These are phyloP conservation scores for Rhinella marina DNA, from an alignment of 2,797 vertebrate genomes.

Conservation along the genomic window DNA sequence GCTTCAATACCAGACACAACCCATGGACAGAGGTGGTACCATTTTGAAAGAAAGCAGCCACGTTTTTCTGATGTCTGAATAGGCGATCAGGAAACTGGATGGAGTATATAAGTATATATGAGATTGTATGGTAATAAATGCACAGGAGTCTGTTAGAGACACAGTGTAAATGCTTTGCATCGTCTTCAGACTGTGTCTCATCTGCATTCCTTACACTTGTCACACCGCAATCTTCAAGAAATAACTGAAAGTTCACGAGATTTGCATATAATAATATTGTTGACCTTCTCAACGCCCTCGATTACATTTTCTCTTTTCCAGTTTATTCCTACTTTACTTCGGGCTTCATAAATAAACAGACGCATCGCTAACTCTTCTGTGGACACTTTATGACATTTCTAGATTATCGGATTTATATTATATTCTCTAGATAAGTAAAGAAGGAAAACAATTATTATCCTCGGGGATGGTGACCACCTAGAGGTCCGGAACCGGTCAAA, in stretches of 20 bases:
- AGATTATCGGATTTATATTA: background rate
- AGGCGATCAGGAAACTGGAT: too few relatives aligned
- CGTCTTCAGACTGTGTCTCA: background rate
- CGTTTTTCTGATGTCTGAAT: too few relatives aligned
- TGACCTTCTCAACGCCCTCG: slow-evolving; percentile 14
- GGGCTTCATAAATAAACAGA: slow-evolving; percentile 11
- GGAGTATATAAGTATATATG: too few relatives aligned
- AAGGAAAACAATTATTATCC: background rate
- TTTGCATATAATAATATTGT: slow-evolving; percentile 34
- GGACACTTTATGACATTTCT: background rate
- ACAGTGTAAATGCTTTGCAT: background rate
- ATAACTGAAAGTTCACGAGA: background rate
- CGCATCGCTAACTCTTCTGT: background rate
- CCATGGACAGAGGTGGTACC: too few relatives aligned
- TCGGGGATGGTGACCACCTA: background rate
- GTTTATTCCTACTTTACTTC: background rate
- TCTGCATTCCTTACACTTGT: slow-evolving; percentile 7
- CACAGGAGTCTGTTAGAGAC: background rate
- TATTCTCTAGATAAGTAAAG: background rate
- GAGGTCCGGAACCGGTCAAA: background rate
- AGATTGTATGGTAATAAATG: background rate
- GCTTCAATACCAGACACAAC: too few relatives aligned
- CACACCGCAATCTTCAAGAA: background rate
- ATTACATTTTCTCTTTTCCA: slow-evolving; percentile 11
- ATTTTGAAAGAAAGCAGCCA: too few relatives aligned